Conservation (phyloP, 2,797 vertebrate genomes). For the Sitta carolinensis region DNA sequence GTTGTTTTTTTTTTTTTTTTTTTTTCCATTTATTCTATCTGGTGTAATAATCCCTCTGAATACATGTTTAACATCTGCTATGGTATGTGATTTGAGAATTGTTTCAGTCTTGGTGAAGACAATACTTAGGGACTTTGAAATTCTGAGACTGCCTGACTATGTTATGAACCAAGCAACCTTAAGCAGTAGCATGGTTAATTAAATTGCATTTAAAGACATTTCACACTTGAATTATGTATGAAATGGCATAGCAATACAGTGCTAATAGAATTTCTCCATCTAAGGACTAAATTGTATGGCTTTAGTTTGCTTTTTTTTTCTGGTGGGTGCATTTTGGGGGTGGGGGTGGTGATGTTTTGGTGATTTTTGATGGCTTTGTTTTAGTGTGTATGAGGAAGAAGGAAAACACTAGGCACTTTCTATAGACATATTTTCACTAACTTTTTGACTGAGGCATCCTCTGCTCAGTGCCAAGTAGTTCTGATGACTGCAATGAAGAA, state of each 20-base stretch:
- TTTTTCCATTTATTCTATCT: not conserved
- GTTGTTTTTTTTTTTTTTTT: not conserved
- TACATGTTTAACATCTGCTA: not conserved
- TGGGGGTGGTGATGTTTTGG: not conserved
- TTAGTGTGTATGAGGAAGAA: not conserved
- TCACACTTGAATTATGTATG: slow-evolving; percentile 8
- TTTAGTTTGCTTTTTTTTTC: not conserved
- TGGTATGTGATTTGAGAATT: not conserved
- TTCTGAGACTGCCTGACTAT: not conserved
- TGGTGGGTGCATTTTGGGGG: accelerated
- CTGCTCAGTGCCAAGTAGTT: not conserved
- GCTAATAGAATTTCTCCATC: not conserved
- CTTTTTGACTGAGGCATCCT: not conserved
- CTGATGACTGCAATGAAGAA: not conserved
- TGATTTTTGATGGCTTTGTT: not conserved
- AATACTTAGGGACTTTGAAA: not conserved
- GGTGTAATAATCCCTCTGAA: not conserved
- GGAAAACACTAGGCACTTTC: not conserved
- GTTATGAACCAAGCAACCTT: not conserved
- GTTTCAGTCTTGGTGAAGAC: not conserved
- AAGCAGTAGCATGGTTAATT: not conserved
- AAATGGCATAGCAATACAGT: not conserved
- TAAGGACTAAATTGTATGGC: not conserved
- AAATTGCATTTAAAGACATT: slow-evolving; percentile 34
- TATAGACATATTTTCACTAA: not conserved